phyloP scores from a whole-genome alignment of 2,888 invertebrate genomes.

The Malacosoma neustria region DNA sequence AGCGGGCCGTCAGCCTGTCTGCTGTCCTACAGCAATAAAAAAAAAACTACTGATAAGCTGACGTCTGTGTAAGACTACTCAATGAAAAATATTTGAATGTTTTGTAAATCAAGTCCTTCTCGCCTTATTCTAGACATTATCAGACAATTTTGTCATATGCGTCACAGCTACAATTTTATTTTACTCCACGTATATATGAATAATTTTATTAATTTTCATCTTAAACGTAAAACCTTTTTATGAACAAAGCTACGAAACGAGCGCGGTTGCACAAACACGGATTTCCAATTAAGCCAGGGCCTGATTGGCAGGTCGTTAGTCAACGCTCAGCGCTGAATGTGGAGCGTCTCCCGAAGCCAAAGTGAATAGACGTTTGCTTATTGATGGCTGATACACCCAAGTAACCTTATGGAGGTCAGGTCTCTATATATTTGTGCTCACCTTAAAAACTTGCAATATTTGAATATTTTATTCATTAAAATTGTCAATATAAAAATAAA shows the following conservation, averaged over 20 bases:
- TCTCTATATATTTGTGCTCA: background rate
- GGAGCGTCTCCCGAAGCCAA: constrained; percentile 14
- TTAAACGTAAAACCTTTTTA: constrained; percentile 42
- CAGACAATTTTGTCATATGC: too few relatives aligned
- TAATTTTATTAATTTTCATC: background rate
- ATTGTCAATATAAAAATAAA: too few relatives aligned
- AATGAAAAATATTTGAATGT: too few relatives aligned
- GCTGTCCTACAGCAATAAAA: too few relatives aligned
- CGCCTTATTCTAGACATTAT: too few relatives aligned
- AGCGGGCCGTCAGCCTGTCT: too few relatives aligned
- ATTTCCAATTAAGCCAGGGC: constrained; percentile 72
- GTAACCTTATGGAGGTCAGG: constrained; percentile 1
- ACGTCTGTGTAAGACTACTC: too few relatives aligned
- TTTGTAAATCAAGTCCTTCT: too few relatives aligned
- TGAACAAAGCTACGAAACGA: constrained; percentile 53
- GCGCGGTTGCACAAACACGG: constrained; percentile 68
- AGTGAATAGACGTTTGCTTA: constrained; percentile 4
- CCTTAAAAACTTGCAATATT: background rate
- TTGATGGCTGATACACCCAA: constrained; percentile 3
- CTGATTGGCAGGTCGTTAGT: constrained; percentile 76
- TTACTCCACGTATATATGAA: too few relatives aligned
- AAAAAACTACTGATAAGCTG: too few relatives aligned
- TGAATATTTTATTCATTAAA: too few relatives aligned
- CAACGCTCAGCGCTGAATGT: constrained; percentile 59
- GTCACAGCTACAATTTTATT: too few relatives aligned